Conservation (phyloP, 2,113 vertebrate species). For the Phyllopteryx taeniolatus region DNA sequence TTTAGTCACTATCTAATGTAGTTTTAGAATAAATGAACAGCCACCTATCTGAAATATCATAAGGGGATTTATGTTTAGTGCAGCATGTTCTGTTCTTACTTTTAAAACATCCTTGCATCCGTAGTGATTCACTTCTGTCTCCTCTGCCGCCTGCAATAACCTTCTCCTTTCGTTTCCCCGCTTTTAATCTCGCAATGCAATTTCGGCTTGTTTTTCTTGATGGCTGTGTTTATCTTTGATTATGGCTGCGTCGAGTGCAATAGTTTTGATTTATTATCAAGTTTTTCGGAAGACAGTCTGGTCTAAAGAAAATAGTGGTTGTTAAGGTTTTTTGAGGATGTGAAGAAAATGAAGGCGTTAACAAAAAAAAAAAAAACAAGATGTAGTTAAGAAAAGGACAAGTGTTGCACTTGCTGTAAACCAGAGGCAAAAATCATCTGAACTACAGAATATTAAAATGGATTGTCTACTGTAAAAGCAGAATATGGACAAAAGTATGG, state of each 20-base stretch:
- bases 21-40: constrained; percentile 8
- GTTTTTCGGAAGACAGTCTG: not conserved
- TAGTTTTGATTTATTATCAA: not conserved
- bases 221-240: not conserved
- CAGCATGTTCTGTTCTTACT: constrained; percentile 26
- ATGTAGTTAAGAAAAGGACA: not conserved
- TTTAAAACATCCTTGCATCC: constrained; percentile 6
- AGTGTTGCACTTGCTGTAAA: no score
- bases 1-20: not conserved
- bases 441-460: no score
- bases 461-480: no score
- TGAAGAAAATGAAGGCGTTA: not conserved
- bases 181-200: not conserved
- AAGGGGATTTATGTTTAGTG: constrained; percentile 1
- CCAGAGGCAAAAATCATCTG: no score
- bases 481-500: no score
- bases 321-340: not conserved
- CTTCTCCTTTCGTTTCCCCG: not conserved
- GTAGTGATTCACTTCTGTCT: constrained; percentile 15
- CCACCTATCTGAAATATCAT: not conserved
- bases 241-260: not conserved
- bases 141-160: constrained; percentile 17
- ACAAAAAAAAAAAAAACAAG: not conserved
- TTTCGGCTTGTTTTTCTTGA: not conserved
- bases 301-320: not conserved